Percentiles rank a stretch among this genome's conserved stretches.
Evolutionary conservation across 1,140 invertebrate species (phyloP).

Genomic region (Scaptomyza graminum): DNA sequence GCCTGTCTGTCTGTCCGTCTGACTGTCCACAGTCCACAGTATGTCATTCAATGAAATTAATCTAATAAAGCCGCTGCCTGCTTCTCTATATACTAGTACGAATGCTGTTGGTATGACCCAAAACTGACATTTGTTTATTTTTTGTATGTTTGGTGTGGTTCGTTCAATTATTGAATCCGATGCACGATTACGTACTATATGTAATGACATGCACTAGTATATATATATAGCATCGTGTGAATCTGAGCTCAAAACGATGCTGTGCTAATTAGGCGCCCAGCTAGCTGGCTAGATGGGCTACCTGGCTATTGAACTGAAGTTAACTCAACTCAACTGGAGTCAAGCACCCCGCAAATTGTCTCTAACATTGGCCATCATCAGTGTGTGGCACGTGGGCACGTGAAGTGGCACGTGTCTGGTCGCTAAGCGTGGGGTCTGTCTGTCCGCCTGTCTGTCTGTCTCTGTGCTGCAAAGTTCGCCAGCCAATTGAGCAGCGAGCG

Average conservation of each 20-base stretch:
- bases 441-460: too few species aligned
- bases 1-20: background rate
- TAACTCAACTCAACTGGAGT: constrained; percentile 41
- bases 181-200: constrained; percentile 17
- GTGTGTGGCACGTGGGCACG: constrained; percentile 35
- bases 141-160: background rate
- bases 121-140: constrained; percentile 32
- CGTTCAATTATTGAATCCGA: constrained; percentile 30
- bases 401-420: constrained; percentile 35
- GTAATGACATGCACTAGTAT: background rate
- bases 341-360: constrained; percentile 34
- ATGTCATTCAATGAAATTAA: constrained; percentile 74
- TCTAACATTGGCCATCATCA: constrained; percentile 23
- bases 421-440: too few species aligned
- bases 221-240: background rate
- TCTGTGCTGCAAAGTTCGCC: constrained; percentile 21
- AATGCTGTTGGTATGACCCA: background rate
- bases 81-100: constrained; percentile 1
- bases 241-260: constrained; percentile 13
- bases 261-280: constrained; percentile 38
- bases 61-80: constrained; percentile 69
- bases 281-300: background rate
- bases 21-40: constrained; percentile 18
- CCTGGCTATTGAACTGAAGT: constrained; percentile 10
- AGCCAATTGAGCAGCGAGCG: constrained; percentile 31